Evolutionary conservation across 2,113 vertebrate genomes (phyloP).

Genomic region (Lophura nycthemera): DNA sequence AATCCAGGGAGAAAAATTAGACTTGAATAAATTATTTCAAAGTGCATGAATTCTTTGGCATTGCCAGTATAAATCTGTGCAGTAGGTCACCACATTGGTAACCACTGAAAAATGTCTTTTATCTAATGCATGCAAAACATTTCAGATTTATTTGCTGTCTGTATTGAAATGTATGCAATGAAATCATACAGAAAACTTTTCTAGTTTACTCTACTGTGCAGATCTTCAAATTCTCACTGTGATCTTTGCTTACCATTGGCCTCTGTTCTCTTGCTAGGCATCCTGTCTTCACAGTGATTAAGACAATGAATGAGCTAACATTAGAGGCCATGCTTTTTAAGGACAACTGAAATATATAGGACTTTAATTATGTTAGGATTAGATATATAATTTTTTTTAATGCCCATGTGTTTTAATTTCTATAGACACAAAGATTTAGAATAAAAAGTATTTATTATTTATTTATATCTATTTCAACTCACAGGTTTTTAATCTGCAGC

Average conservation of each 20-base stretch:
- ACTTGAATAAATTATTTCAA: conserved; percentile 68
- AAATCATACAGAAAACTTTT: background rate
- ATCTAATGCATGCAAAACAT: background rate
- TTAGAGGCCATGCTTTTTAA: background rate
- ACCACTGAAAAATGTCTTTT: conserved; percentile 18
- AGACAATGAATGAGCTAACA: background rate
- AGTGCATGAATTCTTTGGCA: conserved; percentile 39
- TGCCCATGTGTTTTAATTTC: background rate
- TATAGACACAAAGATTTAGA: background rate
- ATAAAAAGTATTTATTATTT: background rate
- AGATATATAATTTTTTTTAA: background rate
- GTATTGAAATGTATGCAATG: background rate
- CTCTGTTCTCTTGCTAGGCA: background rate
- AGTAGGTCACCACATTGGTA: conserved; percentile 50
- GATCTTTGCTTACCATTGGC: background rate
- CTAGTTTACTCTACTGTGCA: background rate
- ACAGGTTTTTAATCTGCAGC: background rate
- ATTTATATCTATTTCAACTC: background rate
- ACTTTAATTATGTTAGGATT: background rate
- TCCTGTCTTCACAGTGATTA: background rate
- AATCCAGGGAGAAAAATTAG: conserved; percentile 48
- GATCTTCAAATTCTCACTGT: background rate
- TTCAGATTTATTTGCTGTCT: background rate
- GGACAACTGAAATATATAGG: background rate
- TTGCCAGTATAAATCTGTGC: conserved; percentile 68